Base-by-base conservation (phyloP, 2,797 vertebrate genomes). In the Pipistrellus nathusii region DNA sequence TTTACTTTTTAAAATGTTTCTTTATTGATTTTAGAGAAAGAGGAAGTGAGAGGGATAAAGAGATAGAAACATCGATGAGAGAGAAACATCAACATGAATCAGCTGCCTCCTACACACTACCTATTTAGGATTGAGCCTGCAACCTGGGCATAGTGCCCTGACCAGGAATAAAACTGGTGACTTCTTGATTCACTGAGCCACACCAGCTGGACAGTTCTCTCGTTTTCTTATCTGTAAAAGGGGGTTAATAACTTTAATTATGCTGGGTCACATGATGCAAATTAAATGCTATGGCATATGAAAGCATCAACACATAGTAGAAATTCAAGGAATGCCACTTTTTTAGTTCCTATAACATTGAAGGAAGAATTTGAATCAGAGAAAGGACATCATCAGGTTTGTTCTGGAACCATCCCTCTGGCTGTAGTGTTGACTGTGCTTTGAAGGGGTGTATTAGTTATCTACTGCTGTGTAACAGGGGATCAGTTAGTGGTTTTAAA, bases 141-240 rank as follows among this genome's bases (percentile, higher is more conserved):
- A 62, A 62, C 57, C 57, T 62, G 57, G 27, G 11, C 25, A 62
- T 62, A 41, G 27, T 62, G 57, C 12, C 57, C 57, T 62, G 25
- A 62, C 25, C 12, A 62, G 27, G 12, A 62, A 62, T 14, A 12
- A 62, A 62, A 62, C 57, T 13, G 57, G 27, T 1, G 12, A 27
- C 57, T 27, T 62, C 57, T 62, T 30, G 57, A 62, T 62, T 62
- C 25, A 62, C 57, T 30, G 12, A 62, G 25, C 12, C 57, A 30
- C 27, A 62, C 12, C 25, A 62, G 57, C 12, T 62, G 57, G 57
- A 25, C 35, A 91, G 46, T 14, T n/a, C 1, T 30, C 25, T 30
- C n/a, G 30, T 81, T 86, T 92, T 86, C 18, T 69, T 27, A n/a
- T 85, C 23, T 92, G 6, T 57, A 76, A 53, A 86, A 62, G 17